Evolutionary conservation across 2,113 vertebrate species (phyloP).

Genomic region (Pipa parva): DNA sequence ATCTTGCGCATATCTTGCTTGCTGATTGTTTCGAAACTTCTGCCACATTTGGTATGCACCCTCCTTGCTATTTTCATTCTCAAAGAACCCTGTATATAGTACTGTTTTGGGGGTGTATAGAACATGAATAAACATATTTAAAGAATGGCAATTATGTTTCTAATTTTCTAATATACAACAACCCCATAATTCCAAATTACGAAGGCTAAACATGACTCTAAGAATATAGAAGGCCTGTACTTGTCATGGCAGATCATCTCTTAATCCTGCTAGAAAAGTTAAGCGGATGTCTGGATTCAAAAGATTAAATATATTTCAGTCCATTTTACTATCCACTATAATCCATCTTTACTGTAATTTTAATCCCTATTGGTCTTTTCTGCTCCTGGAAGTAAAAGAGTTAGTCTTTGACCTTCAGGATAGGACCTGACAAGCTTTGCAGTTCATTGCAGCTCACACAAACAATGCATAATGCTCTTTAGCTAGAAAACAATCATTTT

Average conservation of each 20-base stretch:
- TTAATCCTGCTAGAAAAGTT: slow-evolving; percentile 23
- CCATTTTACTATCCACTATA: no score
- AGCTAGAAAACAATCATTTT: no score
- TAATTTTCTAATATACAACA: slow-evolving; percentile 25
- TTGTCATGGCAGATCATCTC: slow-evolving; percentile 30
- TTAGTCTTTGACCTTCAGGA: background rate
- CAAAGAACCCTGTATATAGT: no score
- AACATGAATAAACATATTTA: no score
- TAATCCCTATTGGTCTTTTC: slow-evolving; percentile 25
- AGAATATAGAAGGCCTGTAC: slow-evolving; percentile 7
- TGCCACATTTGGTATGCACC: no score
- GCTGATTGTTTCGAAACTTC: no score
- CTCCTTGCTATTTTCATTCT: no score
- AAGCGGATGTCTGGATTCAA: slow-evolving; percentile 32
- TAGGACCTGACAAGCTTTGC: background rate
- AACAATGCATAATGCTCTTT: no score
- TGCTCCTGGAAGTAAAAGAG: background rate
- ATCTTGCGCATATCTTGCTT: no score
- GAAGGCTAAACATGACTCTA: slow-evolving; percentile 20
- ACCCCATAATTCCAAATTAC: slow-evolving; percentile 25
- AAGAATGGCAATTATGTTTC: slow-evolving; percentile 28
- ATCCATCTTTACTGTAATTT: slow-evolving; percentile 23
- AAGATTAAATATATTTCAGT: slow-evolving; percentile 33
- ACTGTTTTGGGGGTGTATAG: no score
- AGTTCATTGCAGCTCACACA: no score